phyloP scores from a whole-genome alignment of 2,888 invertebrate genomes.

The Drosophila limbata region DNA sequence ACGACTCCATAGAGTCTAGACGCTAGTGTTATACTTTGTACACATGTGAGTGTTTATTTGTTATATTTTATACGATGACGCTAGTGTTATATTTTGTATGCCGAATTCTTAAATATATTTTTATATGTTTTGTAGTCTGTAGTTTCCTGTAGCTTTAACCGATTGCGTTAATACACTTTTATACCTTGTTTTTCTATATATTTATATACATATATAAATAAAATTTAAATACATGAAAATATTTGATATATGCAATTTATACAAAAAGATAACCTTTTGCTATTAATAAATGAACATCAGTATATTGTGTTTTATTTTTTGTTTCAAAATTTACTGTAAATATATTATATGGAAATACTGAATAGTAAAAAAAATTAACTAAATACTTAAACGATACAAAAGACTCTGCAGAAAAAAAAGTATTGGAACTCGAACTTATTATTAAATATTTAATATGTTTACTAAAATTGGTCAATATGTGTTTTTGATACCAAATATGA shows the following conservation, averaged over 20 bases:
- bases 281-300: slow-evolving; percentile 73
- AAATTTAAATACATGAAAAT: slow-evolving; percentile 47
- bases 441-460: slow-evolving; percentile 69
- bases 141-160: slow-evolving; percentile 73
- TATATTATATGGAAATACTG: slow-evolving; percentile 48
- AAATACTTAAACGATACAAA: slow-evolving; percentile 73
- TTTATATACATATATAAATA: slow-evolving; percentile 50
- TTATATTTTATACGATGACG: slow-evolving; percentile 33
- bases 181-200: slow-evolving; percentile 72
- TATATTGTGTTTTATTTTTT: slow-evolving; percentile 67
- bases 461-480: slow-evolving; percentile 74
- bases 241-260: slow-evolving; percentile 78
- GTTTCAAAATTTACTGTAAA: slow-evolving; percentile 63
- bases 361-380: slow-evolving; percentile 32
- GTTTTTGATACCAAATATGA: slow-evolving; percentile 69
- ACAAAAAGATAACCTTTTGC: slow-evolving; percentile 65
- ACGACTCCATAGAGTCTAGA: background rate
- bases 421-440: slow-evolving; percentile 79
- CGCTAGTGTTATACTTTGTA: slow-evolving; percentile 20
- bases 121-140: slow-evolving; percentile 81
- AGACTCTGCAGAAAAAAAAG: slow-evolving; percentile 74
- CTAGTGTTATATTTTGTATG: slow-evolving; percentile 66
- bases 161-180: slow-evolving; percentile 79
- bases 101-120: slow-evolving; percentile 69
- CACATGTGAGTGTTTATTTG: slow-evolving; percentile 39